Conservation (phyloP, 2,113 vertebrate species). For the Odocoileus hemionus region DNA sequence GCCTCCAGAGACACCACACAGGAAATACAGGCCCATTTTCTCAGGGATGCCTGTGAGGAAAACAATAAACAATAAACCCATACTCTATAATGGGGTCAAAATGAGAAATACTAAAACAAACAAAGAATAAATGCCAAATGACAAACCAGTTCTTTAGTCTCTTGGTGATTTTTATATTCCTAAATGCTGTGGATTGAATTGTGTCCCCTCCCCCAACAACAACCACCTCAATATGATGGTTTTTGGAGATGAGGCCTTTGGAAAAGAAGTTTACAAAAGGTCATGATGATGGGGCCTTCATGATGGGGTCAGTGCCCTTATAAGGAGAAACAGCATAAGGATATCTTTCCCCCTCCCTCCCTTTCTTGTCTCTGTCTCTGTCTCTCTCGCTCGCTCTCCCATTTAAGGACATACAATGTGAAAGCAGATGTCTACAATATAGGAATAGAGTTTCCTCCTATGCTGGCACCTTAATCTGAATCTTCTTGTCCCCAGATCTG, state of each 20-base stretch:
- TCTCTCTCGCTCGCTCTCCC: neutral
- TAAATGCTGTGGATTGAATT: neutral
- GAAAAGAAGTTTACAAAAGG: neutral
- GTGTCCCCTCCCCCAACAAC: neutral
- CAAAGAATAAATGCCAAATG: neutral
- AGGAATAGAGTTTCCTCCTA: neutral
- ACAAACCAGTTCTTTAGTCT: neutral
- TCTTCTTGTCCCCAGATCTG: neutral
- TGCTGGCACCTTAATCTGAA: neutral
- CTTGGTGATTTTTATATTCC: neutral
- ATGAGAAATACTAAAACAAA: neutral
- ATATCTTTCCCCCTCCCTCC: neutral
- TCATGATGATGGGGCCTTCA: neutral
- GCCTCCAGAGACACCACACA: neutral
- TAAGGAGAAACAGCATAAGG: neutral
- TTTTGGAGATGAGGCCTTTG: neutral
- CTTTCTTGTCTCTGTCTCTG: neutral
- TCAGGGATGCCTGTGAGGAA: neutral
- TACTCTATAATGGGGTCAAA: neutral
- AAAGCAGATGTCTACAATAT: neutral
- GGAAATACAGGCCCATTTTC: neutral
- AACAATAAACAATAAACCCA: neutral
- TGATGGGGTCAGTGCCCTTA: neutral
- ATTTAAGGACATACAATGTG: neutral
- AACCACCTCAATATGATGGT: neutral